A percentile compares a stretch with the other conserved stretches of the same genome.
These are phyloP conservation scores for Geotrupes spiniger DNA, from an alignment of 2,888 invertebrate genomes.

Conservation along the genomic window DNA sequence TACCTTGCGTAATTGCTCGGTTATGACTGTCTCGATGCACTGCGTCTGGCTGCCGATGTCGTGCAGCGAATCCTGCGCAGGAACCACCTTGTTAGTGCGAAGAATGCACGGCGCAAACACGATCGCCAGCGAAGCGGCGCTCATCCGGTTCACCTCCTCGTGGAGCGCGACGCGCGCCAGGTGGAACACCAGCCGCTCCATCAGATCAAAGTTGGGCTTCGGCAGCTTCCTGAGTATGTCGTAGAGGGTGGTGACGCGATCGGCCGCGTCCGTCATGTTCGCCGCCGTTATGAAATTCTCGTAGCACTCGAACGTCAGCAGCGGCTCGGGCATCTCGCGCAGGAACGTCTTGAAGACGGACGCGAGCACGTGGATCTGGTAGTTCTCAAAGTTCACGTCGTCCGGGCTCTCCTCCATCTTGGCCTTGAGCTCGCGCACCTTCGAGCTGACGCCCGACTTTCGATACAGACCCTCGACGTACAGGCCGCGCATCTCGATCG, in stretches of 20 bases:
- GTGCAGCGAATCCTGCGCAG: constrained; percentile 87
- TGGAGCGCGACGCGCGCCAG: constrained; percentile 83
- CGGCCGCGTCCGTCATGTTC: constrained; percentile 76
- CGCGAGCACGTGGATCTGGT: constrained; percentile 86
- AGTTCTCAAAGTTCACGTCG: constrained; percentile 70
- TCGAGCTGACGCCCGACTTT: constrained; percentile 84
- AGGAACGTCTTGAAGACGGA: constrained; percentile 87
- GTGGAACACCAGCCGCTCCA: constrained; percentile 91
- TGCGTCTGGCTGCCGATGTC: constrained; percentile 87
- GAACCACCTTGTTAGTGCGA: constrained; percentile 80
- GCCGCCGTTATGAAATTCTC: constrained; percentile 91
- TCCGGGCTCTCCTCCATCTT: constrained; percentile 76
- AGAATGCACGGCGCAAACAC: constrained; percentile 94
- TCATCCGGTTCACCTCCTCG: constrained; percentile 89
- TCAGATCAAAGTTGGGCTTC: constrained; percentile 82
- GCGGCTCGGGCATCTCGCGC: constrained; percentile 89
- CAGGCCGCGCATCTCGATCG: constrained; percentile 87
- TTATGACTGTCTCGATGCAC: constrained; percentile 87
- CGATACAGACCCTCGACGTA: constrained; percentile 92
- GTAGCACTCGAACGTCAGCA: constrained; percentile 89
- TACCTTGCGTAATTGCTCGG: constrained; percentile 82
- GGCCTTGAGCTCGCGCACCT: constrained; percentile 73
- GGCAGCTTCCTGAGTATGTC: constrained; percentile 87
- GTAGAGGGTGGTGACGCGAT: constrained; percentile 80
- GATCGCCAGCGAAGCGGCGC: constrained; percentile 84